A percentile compares a stretch with the other conserved stretches of the same genome.
phyloP scores from a whole-genome alignment of 2,888 invertebrate genomes.

The Dexiosoma caninum region DNA sequence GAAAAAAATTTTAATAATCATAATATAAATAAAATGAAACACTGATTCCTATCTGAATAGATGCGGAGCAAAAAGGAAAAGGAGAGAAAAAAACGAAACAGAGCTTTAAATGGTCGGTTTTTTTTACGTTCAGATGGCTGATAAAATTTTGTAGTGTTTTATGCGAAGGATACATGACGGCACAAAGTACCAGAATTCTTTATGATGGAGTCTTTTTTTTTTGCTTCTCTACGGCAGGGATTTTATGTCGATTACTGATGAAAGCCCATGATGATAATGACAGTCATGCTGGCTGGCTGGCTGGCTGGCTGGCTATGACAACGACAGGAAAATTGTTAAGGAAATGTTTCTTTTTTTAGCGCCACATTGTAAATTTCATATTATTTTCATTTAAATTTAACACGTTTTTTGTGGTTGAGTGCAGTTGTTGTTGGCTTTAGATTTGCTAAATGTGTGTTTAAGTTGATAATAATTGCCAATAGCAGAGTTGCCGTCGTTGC shows the following conservation, averaged over 20 bases:
- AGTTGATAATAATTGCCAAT: conserved; percentile 59
- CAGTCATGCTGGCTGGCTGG: neutral
- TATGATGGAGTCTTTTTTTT: conserved; percentile 8
- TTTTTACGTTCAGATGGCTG: neutral
- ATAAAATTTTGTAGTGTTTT: conserved; percentile 37
- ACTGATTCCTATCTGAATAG: neutral
- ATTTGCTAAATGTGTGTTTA: conserved; percentile 50
- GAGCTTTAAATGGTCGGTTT: conserved; percentile 7
- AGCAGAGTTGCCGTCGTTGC: conserved; percentile 47
- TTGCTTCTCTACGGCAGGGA: neutral
- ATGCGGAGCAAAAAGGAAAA: neutral
- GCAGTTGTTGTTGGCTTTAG: neutral
- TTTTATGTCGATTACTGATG: conserved; percentile 8
- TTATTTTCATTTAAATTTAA: conserved; percentile 22
- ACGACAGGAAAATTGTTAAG: conserved; percentile 15
- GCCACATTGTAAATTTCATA: conserved; percentile 45
- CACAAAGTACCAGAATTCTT: conserved; percentile 37
- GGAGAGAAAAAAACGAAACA: neutral
- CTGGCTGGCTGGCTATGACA: neutral
- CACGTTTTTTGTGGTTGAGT: neutral
- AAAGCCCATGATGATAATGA: conserved; percentile 11
- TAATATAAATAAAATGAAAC: conserved; percentile 23
- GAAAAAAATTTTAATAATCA: too few relatives aligned
- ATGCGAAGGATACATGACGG: conserved; percentile 38
- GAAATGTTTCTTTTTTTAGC: conserved; percentile 45